Conservation (phyloP, 1,140 invertebrate species). For the Microvelia longipes region DNA sequence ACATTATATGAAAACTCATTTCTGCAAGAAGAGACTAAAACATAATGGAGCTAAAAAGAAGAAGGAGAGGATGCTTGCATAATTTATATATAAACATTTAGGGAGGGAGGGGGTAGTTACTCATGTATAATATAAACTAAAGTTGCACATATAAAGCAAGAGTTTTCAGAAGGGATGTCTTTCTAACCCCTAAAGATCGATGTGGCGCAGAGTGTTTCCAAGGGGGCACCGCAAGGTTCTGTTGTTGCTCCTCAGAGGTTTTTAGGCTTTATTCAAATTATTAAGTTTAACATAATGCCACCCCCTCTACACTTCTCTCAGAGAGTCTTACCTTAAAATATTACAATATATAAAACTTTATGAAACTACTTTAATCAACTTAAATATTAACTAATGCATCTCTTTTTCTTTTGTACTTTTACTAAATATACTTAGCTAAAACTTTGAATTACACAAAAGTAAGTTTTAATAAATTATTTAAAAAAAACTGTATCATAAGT, state of each 20-base stretch:
- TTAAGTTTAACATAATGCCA: slow-evolving; percentile 17
- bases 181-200: no score
- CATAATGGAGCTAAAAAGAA: background rate
- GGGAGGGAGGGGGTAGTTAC: background rate
- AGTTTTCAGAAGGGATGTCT: background rate
- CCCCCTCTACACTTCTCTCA: background rate
- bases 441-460: no score
- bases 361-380: no score
- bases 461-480: no score
- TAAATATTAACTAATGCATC: no score
- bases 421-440: no score
- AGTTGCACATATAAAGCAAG: slow-evolving; percentile 7
- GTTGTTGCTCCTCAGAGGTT: background rate
- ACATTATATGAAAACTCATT: slow-evolving; percentile 11
- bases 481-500: no score
- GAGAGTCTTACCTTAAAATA: no score
- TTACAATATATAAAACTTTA: no score
- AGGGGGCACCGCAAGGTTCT: no score
- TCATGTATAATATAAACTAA: slow-evolving; percentile 15
- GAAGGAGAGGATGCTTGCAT: background rate
- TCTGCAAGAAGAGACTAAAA: background rate
- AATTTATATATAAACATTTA: slow-evolving; percentile 5
- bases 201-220: background rate
- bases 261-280: slow-evolving; percentile 16
- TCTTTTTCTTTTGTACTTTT: no score